Evolutionary conservation across 2,797 vertebrate genomes (phyloP).

Genomic region (Carapus acus): DNA sequence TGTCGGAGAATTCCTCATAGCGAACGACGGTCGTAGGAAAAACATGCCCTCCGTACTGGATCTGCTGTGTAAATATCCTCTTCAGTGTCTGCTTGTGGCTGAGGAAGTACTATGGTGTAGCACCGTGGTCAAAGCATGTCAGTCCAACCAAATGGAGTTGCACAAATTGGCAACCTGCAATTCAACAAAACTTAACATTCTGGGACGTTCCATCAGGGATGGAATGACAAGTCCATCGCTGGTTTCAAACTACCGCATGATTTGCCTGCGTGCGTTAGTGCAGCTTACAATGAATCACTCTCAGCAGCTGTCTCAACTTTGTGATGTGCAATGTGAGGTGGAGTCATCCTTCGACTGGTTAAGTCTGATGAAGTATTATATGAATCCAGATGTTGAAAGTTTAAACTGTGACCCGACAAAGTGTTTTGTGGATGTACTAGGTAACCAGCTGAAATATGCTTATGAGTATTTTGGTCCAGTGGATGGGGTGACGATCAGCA

Average conservation of each 20-base stretch:
- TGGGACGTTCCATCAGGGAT: conserved; percentile 58
- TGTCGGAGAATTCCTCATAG: neutral
- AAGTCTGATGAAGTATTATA: conserved; percentile 76
- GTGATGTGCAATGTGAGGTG: conserved; percentile 49
- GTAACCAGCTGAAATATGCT: conserved; percentile 68
- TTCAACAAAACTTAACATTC: conserved; percentile 60
- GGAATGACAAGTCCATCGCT: conserved; percentile 24
- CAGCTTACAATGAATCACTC: conserved; percentile 70
- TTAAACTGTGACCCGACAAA: conserved; percentile 13
- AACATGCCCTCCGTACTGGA: conserved; percentile 35
- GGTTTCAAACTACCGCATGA: conserved; percentile 41
- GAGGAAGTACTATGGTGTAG: conserved; percentile 75
- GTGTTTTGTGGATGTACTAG: conserved; percentile 75
- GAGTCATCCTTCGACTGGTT: conserved; percentile 80
- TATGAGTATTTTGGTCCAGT: conserved; percentile 80
- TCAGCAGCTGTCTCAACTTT: conserved; percentile 63
- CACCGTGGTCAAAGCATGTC: conserved; percentile 52
- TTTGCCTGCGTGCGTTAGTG: conserved; percentile 67
- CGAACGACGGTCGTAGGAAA: conserved; percentile 2
- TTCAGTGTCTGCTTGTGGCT: conserved; percentile 79
- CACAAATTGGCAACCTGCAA: conserved; percentile 43
- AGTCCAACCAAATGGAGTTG: conserved; percentile 32
- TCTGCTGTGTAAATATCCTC: conserved; percentile 69
- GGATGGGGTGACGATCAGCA: conserved; percentile 63
- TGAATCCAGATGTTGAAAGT: conserved; percentile 40